Evolutionary conservation across 2,888 invertebrate genomes (phyloP), one percentile per base, ranked within the genome.

Genomic region (Leptinotarsa rubiginosa): DNA sequence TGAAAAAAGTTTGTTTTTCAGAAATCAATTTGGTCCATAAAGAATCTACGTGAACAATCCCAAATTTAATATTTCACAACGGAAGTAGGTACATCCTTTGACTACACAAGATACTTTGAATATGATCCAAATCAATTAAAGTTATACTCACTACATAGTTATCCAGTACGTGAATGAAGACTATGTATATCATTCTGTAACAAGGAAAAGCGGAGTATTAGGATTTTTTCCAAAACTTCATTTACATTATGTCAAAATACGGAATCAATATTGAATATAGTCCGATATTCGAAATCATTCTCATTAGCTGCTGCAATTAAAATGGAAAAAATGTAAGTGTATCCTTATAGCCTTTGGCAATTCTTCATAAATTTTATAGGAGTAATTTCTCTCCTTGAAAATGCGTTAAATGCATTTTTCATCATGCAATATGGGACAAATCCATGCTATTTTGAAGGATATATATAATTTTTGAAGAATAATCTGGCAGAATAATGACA

Each of bases 121-220:
- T 25, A 22, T 20, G 56, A 47, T 62, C n/a, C 65, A 62, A 67
- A 52, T 65, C 22, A 52, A 69, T 62, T 81, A 69, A 50, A 52
- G 31, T 66, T 59, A 67, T 87, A 91, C 91, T 91, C 87, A 91
- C 91, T 91, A 91, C 91, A 91, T 91, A 90, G 88, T 89, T 89
- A 85, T 86, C 84, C 83, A 83, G 82, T 87, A 88, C 67, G 77
- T 70, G 75, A 83, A 87, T 88, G 85, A 84, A 86, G 84, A 79
- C 85, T 81, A 83, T 82, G 83, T 81, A 83, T 82, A 81, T 81
- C 85, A 86, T 85, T 86, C 87, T 87, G 85, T 78, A 88, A 87
- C 78, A 86, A 82, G 80, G 83, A 80, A 78, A 80, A 62, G 10
- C 7, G 16, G 31, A 62, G 31, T 25, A n/a, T 62, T 31, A 62